Base-by-base conservation (phyloP, 2,797 vertebrate genomes). In the Heteromormyrus szaboi region DNA sequence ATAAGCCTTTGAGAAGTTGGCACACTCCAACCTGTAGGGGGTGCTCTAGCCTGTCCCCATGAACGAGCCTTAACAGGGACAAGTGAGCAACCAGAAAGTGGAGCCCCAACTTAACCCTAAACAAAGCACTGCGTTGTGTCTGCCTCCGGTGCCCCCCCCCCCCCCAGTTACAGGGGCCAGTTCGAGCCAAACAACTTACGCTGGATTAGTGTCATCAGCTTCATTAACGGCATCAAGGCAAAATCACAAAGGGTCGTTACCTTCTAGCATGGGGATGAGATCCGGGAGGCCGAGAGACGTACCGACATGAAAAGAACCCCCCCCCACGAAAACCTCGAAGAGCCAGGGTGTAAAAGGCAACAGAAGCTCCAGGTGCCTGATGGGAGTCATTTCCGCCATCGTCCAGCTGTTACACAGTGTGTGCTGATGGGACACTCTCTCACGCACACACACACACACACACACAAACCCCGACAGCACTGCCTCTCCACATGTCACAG, bases 101-200 rank as follows among this genome's bases (percentile, higher is more conserved):
- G 62, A 33, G 25, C 11, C 11, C 14, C 62, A 29, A 29, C 62
- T 68, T 68, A 68, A 68, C 3, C 62, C 62, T 68, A 68, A 68
- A 68, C 62, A 65, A 25, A 68, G 11, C 72, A 50, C 89, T 14
- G 56, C 90, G 93, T 92, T 92, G 91, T 92, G 25, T 25, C 25
- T 25, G 25, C 94, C 93, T 94, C 95, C 95, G 94, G 95, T 95
- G 94, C 94, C 95, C 53, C 53, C 51, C 95, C 95, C 95, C 93
- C 51, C 95, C 95, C 95, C 93, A 90, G 51, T 90, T 94, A 93
- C 94, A 93, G 90, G 92, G 76, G 91, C 92, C 93, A 91, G 88
- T 92, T 93, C 90, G 93, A 94, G 94, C 90, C 94, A 95, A 96
- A 96, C 95, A 95, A 96, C 93, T 96, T 96, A 96, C 68, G 86